These are phyloP conservation scores for Drosophila funebris DNA, from an alignment of 1,140 invertebrate species.

Conservation along the genomic window DNA sequence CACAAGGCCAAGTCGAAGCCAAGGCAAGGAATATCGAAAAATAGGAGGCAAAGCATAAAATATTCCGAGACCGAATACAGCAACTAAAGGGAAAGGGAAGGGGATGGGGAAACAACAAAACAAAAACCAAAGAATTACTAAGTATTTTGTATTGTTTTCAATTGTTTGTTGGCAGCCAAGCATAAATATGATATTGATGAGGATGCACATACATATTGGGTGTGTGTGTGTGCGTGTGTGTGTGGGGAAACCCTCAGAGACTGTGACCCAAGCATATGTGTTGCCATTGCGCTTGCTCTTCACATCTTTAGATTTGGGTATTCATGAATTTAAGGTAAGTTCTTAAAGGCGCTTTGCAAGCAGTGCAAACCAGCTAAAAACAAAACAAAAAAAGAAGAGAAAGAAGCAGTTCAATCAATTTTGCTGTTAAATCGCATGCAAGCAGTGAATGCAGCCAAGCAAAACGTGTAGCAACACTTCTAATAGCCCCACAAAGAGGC, in stretches of 20 bases:
- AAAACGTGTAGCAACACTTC: slow-evolving; percentile 51
- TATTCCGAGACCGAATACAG: slow-evolving; percentile 29
- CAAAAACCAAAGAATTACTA: slow-evolving; percentile 62
- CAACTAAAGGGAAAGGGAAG: background rate
- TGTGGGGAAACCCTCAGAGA: slow-evolving; percentile 8
- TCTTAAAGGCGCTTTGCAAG: slow-evolving; percentile 7
- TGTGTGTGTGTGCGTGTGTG: background rate
- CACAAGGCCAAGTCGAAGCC: slow-evolving; percentile 69
- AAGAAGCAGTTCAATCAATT: slow-evolving; percentile 36
- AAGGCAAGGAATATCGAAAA: slow-evolving; percentile 42
- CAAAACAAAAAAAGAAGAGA: too few relatives aligned
- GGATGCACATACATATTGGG: slow-evolving; percentile 32
- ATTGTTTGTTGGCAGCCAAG: slow-evolving; percentile 77
- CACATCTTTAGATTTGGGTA: background rate
- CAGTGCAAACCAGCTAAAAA: too few relatives aligned
- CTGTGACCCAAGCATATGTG: background rate
- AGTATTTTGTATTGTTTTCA: slow-evolving; percentile 80
- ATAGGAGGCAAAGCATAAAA: slow-evolving; percentile 52
- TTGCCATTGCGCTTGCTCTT: background rate
- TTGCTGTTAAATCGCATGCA: slow-evolving; percentile 27
- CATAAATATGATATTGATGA: slow-evolving; percentile 80
- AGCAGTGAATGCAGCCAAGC: slow-evolving; percentile 39
- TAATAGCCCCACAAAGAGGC: slow-evolving; percentile 28
- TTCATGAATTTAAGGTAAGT: slow-evolving; percentile 13
- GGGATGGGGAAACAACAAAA: slow-evolving; percentile 16